These are phyloP conservation scores for Gobiocypris rarus DNA, from an alignment of 2,113 vertebrate species.

Conservation along the genomic window DNA sequence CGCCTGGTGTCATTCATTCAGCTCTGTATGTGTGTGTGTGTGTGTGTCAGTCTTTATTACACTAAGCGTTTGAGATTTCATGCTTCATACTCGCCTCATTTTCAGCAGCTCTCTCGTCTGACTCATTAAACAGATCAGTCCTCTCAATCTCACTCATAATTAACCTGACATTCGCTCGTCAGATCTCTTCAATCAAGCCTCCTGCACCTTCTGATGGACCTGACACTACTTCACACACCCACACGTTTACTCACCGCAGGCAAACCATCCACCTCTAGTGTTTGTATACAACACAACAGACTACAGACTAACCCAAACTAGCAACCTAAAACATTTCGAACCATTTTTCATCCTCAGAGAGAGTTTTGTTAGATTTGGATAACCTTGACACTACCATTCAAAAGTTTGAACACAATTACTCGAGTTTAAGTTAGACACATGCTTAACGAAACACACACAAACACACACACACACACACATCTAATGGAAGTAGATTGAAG, in stretches of 20 bases:
- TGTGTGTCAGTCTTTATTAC: slow-evolving; percentile 94
- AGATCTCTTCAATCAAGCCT: slow-evolving; percentile 70
- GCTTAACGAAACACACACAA: not conserved
- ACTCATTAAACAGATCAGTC: slow-evolving; percentile 77
- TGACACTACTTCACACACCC: slow-evolving; percentile 40
- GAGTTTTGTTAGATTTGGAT: not conserved
- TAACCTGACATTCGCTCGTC: slow-evolving; percentile 79
- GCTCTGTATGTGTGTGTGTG: slow-evolving; percentile 78
- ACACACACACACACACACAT: no score
- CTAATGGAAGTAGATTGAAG: not conserved
- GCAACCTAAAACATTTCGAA: not conserved
- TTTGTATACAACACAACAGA: not conserved
- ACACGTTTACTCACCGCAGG: not conserved
- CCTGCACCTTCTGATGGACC: slow-evolving; percentile 44
- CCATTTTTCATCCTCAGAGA: not conserved
- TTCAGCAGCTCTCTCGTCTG: slow-evolving; percentile 73
- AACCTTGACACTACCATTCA: not conserved
- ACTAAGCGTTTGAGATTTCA: slow-evolving; percentile 98
- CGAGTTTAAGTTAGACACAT: not conserved
- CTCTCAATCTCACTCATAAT: slow-evolving; percentile 80
- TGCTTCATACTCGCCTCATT: slow-evolving; percentile 90
- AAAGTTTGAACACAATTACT: not conserved
- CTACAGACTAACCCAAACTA: not conserved
- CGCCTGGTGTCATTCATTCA: slow-evolving; percentile 8
- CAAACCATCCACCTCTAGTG: not conserved